Evolutionary conservation across 30 jellyfish, hydroid and myxozoan species (phyloP).

Genomic region (Aurelia aurita): DNA sequence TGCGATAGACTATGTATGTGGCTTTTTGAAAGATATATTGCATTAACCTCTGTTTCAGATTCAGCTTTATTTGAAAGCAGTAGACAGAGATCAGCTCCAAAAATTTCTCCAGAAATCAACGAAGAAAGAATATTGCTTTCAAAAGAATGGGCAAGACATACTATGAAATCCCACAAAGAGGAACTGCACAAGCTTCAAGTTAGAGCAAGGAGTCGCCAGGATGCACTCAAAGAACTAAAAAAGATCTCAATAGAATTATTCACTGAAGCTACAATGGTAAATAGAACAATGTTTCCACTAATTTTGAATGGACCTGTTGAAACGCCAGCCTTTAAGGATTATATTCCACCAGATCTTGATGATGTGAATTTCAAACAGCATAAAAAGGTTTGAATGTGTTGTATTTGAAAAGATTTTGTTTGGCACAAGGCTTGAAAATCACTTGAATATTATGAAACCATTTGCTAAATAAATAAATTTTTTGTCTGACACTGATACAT

Average conservation of each 20-base stretch:
- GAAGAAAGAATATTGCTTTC: constrained; percentile 75
- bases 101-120: constrained; percentile 51
- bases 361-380: constrained; percentile 37
- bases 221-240: constrained; percentile 86
- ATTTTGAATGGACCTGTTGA: constrained; percentile 89
- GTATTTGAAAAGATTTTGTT: too few relatives aligned
- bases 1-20: not conserved
- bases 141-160: constrained; percentile 91
- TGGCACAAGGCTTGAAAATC: too few relatives aligned
- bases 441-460: too few relatives aligned
- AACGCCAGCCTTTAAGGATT: constrained; percentile 84
- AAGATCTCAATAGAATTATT: constrained; percentile 74
- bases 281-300: constrained; percentile 76
- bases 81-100: constrained; percentile 67
- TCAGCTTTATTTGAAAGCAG: constrained; percentile 63
- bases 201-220: constrained; percentile 79
- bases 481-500: too few relatives aligned
- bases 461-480: too few relatives aligned
- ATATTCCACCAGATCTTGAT: constrained; percentile 94
- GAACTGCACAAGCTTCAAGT: constrained; percentile 69
- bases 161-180: constrained; percentile 72
- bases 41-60: constrained; percentile 25
- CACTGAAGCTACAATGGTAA: constrained; percentile 83
- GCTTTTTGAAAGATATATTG: not conserved
- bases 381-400: constrained; percentile 9